phyloP scores from a whole-genome alignment of 23 tunicate species.

The Halocynthia aurantium region DNA sequence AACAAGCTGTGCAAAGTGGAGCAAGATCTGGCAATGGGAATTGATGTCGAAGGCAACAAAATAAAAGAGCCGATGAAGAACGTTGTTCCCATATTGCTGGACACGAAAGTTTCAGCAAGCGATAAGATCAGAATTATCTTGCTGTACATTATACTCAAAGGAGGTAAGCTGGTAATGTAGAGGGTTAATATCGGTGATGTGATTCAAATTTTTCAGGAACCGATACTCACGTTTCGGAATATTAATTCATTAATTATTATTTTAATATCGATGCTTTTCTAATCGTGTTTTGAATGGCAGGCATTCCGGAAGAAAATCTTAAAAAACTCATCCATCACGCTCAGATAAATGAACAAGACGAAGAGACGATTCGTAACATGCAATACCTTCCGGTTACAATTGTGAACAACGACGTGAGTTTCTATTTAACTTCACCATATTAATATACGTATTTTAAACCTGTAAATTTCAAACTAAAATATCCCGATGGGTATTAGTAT shows the following conservation, averaged over 20 bases:
- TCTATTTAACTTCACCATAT: not conserved
- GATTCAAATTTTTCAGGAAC: too few species aligned
- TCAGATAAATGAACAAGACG: conserved; percentile 34
- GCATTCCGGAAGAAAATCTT: conserved; percentile 76
- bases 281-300: conserved; percentile 5
- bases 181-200: too few species aligned
- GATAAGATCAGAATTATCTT: conserved; percentile 90
- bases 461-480: too few species aligned
- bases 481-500: too few species aligned
- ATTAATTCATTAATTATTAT: too few species aligned
- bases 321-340: conserved; percentile 77
- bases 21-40: conserved; percentile 97
- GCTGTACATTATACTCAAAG: conserved; percentile 74
- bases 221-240: too few species aligned
- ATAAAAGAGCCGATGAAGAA: conserved; percentile 89
- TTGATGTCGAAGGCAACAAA: conserved; percentile 61
- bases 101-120: conserved; percentile 29
- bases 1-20: conserved; percentile 95
- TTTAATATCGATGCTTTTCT: too few species aligned
- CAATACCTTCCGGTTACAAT: conserved; percentile 52
- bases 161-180: conserved; percentile 39
- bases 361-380: conserved; percentile 64
- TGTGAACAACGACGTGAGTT: conserved; percentile 51
- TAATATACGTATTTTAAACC: too few species aligned
- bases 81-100: conserved; percentile 74